Evolutionary conservation across 2,797 vertebrate genomes (phyloP).

Genomic region (Clangula hyemalis): DNA sequence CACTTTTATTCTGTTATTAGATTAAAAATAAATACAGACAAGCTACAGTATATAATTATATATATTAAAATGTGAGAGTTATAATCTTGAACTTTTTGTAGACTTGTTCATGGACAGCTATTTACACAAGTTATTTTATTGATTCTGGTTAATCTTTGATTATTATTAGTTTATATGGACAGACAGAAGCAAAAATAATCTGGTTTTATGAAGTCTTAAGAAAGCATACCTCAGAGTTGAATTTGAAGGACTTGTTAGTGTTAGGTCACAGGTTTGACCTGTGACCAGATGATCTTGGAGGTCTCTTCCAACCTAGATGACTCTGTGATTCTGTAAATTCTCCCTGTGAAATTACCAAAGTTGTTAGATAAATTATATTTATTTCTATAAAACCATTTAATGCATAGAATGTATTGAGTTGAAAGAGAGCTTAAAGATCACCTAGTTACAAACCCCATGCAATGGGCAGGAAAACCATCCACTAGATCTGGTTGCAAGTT

Average conservation of each 20-base stretch:
- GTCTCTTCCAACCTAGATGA: background rate
- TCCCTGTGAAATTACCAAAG: background rate
- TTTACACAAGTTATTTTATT: background rate
- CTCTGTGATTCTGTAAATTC: too few relatives aligned
- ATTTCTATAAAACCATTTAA: background rate
- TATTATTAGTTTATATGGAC: background rate
- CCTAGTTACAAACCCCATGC: too few relatives aligned
- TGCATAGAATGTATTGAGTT: background rate
- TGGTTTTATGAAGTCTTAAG: background rate
- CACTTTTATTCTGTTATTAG: background rate
- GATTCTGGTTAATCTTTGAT: background rate
- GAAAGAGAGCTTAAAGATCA: too few relatives aligned
- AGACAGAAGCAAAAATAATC: background rate
- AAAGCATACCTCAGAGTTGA: background rate
- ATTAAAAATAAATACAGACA: background rate
- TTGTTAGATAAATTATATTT: background rate
- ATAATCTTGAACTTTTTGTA: background rate
- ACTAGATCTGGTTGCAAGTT: too few relatives aligned
- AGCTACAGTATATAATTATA: background rate
- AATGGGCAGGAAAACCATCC: too few relatives aligned
- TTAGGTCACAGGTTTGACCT: background rate
- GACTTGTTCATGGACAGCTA: background rate
- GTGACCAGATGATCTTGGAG: background rate
- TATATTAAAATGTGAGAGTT: background rate
- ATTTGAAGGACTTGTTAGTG: background rate